Evolutionary conservation across 2,113 vertebrate genomes (phyloP).

Genomic region (Ascaphus truei): DNA sequence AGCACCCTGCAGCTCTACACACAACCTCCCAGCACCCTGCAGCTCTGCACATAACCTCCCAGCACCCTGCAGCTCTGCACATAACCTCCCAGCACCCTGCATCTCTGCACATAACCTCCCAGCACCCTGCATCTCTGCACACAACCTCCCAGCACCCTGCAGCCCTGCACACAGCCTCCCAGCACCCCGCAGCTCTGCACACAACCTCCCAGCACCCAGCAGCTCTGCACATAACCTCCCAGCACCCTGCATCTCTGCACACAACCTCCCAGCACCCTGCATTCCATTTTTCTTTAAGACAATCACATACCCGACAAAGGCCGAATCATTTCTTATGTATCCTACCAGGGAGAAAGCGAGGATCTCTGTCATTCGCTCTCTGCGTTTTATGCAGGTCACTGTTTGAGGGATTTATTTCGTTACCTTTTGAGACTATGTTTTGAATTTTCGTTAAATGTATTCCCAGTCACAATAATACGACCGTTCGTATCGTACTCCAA

Average conservation of each 20-base stretch:
- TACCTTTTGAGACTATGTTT: neutral
- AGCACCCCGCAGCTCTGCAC: too few species aligned
- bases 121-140: too few species aligned
- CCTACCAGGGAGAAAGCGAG: too few species aligned
- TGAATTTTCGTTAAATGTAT: neutral
- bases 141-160: neutral
- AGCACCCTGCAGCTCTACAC: neutral
- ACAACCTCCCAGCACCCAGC: neutral
- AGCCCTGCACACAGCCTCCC: too few species aligned
- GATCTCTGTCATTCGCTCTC: too few species aligned
- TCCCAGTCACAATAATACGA: constrained; percentile 3
- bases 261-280: neutral
- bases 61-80: too few species aligned
- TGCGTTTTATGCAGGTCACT: too few species aligned
- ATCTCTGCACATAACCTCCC: too few species aligned
- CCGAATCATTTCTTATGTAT: neutral
- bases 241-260: neutral
- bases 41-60: too few species aligned
- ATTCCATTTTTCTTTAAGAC: neutral
- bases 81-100: too few species aligned
- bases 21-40: neutral
- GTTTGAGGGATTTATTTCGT: too few species aligned
- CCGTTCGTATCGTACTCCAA: neutral
- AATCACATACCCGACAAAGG: neutral
- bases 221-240: neutral